Base-by-base conservation (phyloP, 2,888 invertebrate species). In the Polyommatus icarus region DNA sequence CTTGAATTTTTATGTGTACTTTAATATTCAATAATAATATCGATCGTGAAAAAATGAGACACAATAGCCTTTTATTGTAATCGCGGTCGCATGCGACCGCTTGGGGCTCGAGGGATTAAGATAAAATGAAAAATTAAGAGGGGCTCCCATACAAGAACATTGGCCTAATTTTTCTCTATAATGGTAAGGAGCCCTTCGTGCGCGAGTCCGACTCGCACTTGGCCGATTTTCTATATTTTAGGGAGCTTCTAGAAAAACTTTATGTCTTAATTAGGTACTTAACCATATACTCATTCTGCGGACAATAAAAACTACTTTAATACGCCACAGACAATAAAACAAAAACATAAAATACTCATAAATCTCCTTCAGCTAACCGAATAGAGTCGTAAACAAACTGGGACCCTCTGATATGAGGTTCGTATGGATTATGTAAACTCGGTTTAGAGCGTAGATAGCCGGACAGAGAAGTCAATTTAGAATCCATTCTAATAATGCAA, bases 311-410 rank as follows among this genome's bases (percentile, higher is more conserved):
- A 32, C 29, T 67, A 67, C 67, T 67, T 32, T 29, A 32, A 67
- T 67, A 15, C 15, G 12, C 67, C 67, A 67, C 67, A 67, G 29
- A 67, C 67, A 67, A 67, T 67, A 67, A 67, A 67, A 67, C 67
- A 67, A 32, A 29, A 67, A 67, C 67, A 67, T 67, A 67, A 67
- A 67, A 67, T 29, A 29, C 15, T 10, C 29, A 67, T 67, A 32
- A 29, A 67, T 67, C 67, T 67, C 67, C 24, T 67, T 18, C 24
- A 67, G 67, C 18, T 67, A 6, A 32, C 67, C 29, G 67, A 67
- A 67, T 67, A 29, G 4, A 67, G 67, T 29, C 67, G 29, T 67
- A 67, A 67, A 67, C 67, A 29, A 15, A 15, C 29, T 67, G 67
- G 6, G 29, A 67, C 67, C 29, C 67, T 18, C 18, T 4, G 67